Base-by-base conservation (phyloP, 2,113 vertebrate genomes). In the Eulacestoma nigropectus region DNA sequence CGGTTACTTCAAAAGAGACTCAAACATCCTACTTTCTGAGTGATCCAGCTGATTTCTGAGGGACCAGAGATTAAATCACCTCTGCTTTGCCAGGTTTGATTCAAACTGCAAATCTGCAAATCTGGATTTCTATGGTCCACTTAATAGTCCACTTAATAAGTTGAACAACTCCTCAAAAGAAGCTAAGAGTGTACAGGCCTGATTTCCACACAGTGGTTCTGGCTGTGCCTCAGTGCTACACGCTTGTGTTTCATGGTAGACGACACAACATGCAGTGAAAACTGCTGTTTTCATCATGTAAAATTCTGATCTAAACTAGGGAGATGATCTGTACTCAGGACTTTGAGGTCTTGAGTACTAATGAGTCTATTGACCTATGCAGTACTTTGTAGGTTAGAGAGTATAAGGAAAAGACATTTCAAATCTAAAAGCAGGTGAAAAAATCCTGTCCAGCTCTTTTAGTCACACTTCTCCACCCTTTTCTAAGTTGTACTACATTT, bases 171-270 rank as follows among this genome's bases (percentile, higher is more conserved):
- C n/a, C 32, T 27, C 35, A 25, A 6, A 75, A 68, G 41, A 82
- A 56, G 30, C 9, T 37, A 26, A 73, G 33, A 21, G 19, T 32
- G 13, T 67, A 29, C 32, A 53, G 37, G 37, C 25, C 50, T 44
- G 35, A 50, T 56, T 69, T 65, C n/a, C 11, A 74, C 33, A 37
- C 1, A 4, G 7, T 44, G 30, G 53, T 65, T 88, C 35, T n/a
- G 57, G 50, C 25, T 50, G 37, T 60, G 23, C 44, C 35, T 78
- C 4, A 2, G 20, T 22, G 41, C 35, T 68, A 60, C 33, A 18
- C 0, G 0, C 26, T 64, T 63, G 22, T 11, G 42, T 22, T 84
- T 60, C 27, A 11, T 7, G 33, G 44, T 33, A 60, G 16, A 47
- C 26, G 13, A 44, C 23, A 53, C 11, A 13, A 47, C 14, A 13